Evolutionary conservation across 2,113 vertebrate genomes (phyloP).

Genomic region (Choloepus hoffmanni): DNA sequence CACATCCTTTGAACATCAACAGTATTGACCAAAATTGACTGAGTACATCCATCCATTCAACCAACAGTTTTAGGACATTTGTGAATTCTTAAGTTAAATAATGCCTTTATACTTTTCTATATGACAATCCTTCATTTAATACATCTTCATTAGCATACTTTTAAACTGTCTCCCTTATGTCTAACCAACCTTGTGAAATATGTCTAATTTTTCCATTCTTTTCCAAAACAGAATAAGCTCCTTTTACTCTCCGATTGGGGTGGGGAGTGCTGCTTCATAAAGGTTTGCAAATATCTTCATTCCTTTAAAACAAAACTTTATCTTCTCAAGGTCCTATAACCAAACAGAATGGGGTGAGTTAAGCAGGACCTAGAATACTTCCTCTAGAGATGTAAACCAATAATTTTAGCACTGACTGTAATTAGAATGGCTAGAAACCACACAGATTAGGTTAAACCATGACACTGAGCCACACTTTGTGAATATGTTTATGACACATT

Average conservation of each 20-base stretch:
- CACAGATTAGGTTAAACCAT: neutral
- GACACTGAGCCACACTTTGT: neutral
- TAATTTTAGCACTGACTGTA: neutral
- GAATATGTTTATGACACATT: constrained; percentile 63
- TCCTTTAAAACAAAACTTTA: constrained; percentile 26
- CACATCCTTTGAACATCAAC: neutral
- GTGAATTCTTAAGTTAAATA: constrained; percentile 27
- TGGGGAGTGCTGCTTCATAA: neutral
- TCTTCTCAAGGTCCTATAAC: neutral
- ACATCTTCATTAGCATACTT: neutral
- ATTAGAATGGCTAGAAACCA: neutral
- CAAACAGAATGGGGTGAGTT: neutral
- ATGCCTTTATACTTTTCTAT: neutral
- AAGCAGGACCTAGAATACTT: neutral
- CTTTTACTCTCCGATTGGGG: neutral
- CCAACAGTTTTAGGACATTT: neutral
- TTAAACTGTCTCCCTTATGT: neutral
- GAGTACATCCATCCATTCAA: neutral
- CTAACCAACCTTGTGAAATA: neutral
- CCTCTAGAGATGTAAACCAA: neutral
- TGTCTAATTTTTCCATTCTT: neutral
- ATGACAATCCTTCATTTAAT: neutral
- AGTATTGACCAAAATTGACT: neutral
- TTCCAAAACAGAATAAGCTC: neutral
- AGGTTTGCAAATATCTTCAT: constrained; percentile 4